These are phyloP conservation scores for Neogale vison DNA, from an alignment of 2,113 vertebrate genomes.

Conservation along the genomic window DNA sequence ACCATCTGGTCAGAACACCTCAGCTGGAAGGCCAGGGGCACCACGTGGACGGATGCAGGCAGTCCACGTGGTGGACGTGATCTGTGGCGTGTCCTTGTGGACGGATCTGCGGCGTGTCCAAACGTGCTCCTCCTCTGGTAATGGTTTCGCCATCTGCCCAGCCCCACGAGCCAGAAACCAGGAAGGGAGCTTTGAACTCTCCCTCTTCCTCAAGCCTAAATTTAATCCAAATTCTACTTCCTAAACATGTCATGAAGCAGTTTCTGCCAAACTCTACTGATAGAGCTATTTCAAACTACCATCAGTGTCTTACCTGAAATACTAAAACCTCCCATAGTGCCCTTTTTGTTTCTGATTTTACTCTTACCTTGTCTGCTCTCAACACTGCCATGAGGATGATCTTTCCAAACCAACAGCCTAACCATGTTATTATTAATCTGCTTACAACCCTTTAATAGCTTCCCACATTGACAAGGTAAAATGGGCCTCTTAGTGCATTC, in stretches of 20 bases:
- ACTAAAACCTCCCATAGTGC: neutral
- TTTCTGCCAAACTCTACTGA: neutral
- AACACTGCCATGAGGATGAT: neutral
- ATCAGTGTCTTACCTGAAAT: neutral
- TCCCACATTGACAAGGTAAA: neutral
- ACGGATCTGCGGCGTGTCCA: neutral
- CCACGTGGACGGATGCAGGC: neutral
- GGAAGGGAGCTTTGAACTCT: neutral
- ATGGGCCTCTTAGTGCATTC: neutral
- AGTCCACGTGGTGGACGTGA: neutral
- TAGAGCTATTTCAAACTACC: constrained; percentile 7
- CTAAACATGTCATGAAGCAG: neutral
- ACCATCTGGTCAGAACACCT: neutral
- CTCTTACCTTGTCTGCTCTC: neutral
- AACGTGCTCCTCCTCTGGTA: neutral
- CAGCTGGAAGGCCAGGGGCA: neutral
- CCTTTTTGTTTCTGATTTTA: constrained; percentile 18
- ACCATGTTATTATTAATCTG: neutral
- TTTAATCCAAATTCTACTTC: constrained; percentile 33
- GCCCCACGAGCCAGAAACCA: neutral
- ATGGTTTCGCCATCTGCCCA: constrained; percentile 5
- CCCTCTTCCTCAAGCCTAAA: neutral
- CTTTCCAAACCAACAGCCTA: neutral
- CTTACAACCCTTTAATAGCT: neutral
- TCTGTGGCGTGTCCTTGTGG: neutral